Base-by-base conservation (phyloP, 2,888 invertebrate species). In the Orchestes rusci region DNA sequence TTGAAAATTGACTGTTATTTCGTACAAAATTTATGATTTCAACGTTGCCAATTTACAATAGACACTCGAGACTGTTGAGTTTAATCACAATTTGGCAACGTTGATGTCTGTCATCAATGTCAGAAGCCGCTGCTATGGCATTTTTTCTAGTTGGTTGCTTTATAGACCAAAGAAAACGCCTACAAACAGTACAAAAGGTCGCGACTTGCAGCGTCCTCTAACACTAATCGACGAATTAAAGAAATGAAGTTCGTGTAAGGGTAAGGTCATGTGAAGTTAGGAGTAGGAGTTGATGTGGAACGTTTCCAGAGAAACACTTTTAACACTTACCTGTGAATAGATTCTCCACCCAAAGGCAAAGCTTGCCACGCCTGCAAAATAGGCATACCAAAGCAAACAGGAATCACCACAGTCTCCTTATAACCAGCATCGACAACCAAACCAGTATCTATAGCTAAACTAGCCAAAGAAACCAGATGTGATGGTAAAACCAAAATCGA, bases 361-460 rank as follows among this genome's bases (percentile, higher is more conserved):
- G 87, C 78, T 68, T 92, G 86, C 75, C 90, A 80, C 2, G 90
- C 86, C 59, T 80, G 80, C 31, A 96, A 71, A 46, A 95, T 76
- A 29, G 93, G 88, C 36, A 88, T 80, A 2, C 92, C 87, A 69
- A 91, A 85, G 60, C 83, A 92, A 58, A 95, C 82, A 48, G 90
- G 90, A 58, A 90, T 76, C 10, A 84, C 77, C 45, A 70, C 79
- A 0, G 87, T 84, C 68, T 96, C 96, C 31, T 75, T 73, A 57
- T 86, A 90, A 1, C 97, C 97, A 16, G 94, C 74, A 65, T 92
- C 89, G 32, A 96, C 69, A 1, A 97, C 87, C 2, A 97, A 73
- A 15, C 82, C 89, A 2, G 86, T 85, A 39, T 80, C 77, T 8
- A 84, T 73, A 38, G 90, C 95, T 52, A 95, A 75, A 1, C 92